A percentile compares a stretch with the other conserved stretches of the same genome.
phyloP scores from a whole-genome alignment of 1,140 invertebrate species.

The Chelonus insularis region DNA sequence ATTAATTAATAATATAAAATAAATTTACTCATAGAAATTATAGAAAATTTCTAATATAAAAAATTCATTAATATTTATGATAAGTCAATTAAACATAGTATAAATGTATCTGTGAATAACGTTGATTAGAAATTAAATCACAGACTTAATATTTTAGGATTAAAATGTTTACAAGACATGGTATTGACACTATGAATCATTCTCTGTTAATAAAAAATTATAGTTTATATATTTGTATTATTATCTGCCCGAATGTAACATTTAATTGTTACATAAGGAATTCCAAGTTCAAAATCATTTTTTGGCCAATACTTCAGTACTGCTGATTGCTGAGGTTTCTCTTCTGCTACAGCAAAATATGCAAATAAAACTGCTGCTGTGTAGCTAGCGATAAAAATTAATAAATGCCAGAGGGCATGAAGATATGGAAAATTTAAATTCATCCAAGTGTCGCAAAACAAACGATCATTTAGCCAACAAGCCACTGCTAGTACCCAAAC shows the following conservation, averaged over 20 bases:
- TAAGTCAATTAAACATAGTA: too few species aligned
- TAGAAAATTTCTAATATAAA: too few species aligned
- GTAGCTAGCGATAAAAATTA: constrained; percentile 78
- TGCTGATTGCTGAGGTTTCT: constrained; percentile 70
- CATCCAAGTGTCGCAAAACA: constrained; percentile 78
- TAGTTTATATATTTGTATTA: constrained; percentile 60
- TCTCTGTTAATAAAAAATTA: neutral
- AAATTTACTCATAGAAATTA: too few species aligned
- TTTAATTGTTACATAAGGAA: constrained; percentile 71
- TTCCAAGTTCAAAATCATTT: constrained; percentile 74
- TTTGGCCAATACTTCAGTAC: constrained; percentile 74
- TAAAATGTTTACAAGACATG: too few species aligned
- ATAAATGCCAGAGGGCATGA: constrained; percentile 79
- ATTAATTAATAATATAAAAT: too few species aligned
- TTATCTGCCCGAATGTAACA: constrained; percentile 61
- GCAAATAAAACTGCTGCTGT: constrained; percentile 75
- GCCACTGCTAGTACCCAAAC: constrained; percentile 71
- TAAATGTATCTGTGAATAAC: too few species aligned
- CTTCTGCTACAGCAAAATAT: constrained; percentile 75
- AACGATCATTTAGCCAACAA: constrained; percentile 76
- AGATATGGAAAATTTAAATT: constrained; percentile 77
- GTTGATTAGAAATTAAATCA: too few species aligned
- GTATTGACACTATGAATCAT: too few species aligned
- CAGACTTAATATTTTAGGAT: too few species aligned
- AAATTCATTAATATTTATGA: too few species aligned